These are phyloP conservation scores for Rachycentron canadum DNA, from an alignment of 2,797 vertebrate species.

Conservation along the genomic window DNA sequence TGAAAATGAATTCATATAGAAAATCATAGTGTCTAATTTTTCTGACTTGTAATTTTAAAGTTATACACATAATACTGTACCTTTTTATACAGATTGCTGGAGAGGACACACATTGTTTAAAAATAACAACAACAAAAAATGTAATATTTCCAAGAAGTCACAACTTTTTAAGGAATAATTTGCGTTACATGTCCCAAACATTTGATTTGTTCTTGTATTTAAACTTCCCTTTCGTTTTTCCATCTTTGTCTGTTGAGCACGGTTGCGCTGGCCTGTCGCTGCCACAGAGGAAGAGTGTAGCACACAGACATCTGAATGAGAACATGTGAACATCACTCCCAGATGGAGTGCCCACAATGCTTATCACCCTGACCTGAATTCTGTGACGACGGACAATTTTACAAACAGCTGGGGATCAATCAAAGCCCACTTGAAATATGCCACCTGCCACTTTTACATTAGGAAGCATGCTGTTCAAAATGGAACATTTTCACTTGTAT, in stretches of 20 bases:
- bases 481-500: constrained; percentile 86
- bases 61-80: background rate
- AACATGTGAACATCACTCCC: constrained; percentile 78
- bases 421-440: constrained; percentile 86
- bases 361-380: constrained; percentile 91
- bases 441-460: constrained; percentile 91
- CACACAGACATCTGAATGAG: constrained; percentile 69
- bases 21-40: constrained; percentile 12
- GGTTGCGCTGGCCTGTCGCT: constrained; percentile 10
- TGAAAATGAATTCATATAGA: constrained; percentile 20
- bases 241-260: constrained; percentile 9
- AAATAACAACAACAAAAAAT: background rate
- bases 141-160: background rate
- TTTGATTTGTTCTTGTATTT: constrained; percentile 9
- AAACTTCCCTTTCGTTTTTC: constrained; percentile 8
- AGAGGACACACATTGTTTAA: background rate
- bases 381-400: constrained; percentile 88
- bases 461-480: constrained; percentile 87
- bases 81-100: background rate
- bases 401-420: constrained; percentile 90
- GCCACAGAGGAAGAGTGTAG: constrained; percentile 22
- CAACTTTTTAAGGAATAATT: background rate
- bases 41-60: constrained; percentile 24
- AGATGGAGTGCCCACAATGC: constrained; percentile 82
- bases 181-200: background rate